Evolutionary conservation across 2,888 invertebrate species (phyloP), one percentile per base, ranked within the genome.

Genomic region (Scelioninae gen. 2): DNA sequence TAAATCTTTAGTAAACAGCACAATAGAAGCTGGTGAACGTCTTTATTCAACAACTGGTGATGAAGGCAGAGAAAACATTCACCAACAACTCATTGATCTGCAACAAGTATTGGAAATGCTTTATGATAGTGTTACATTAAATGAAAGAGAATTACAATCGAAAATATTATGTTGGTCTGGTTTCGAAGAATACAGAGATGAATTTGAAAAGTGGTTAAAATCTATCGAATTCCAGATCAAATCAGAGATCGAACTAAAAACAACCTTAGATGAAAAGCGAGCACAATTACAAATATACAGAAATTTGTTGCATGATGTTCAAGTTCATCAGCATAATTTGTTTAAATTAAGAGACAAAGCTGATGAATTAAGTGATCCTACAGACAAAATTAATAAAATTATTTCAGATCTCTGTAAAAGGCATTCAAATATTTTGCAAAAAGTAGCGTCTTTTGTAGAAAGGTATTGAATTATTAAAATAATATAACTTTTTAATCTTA

Each of bases 241-340:
- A 0, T 89, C 90, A 58, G 94, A 96, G 77, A 90, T 96, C 37
- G 93, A 94, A 82, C 85, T 95, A 2, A 94, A 93, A 82, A 92
- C 94, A 0, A 96, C 95, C 0, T 87, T 97, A 70, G 96, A 97
- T 85, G 97, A 97, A 84, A 97, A 97, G 86, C 92, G 95, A 72
- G 92, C 92, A 39, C 96, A 96, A 85, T 87, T 97, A 35, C 94
- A 94, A 83, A 90, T 92, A 0, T 97, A 97, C 81, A 91, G 96
- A 80, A 90, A 91, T 52, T 88, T 93, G 68, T 88, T 96, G 33
- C 95, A 95, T 84, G 96, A 96, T 79, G 92, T 95, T 3, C 89
- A 92, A 58, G 90, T 92, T 31, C 94, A 96, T 85, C 95, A 96
- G 83, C 94, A 95, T 83, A 94, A 95, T 76, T 89, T 97, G 35